Conservation (phyloP, 2,888 invertebrate species). For the Nomada goodeniana region DNA sequence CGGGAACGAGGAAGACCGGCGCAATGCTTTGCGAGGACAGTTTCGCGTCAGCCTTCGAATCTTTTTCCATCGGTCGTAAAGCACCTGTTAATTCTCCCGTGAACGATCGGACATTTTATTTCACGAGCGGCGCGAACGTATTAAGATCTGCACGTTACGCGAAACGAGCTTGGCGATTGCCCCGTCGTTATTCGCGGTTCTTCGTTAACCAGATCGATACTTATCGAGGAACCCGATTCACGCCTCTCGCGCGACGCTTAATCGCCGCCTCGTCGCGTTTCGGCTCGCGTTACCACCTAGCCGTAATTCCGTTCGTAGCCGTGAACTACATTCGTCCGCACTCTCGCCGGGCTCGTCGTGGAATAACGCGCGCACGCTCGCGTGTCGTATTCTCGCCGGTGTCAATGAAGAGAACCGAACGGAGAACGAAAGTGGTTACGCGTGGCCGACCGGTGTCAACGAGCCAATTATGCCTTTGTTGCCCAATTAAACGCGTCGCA, state of each 20-base stretch:
- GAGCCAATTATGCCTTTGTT: conserved; percentile 52
- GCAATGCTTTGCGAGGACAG: neutral
- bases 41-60: neutral
- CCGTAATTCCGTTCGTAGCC: conserved; percentile 28
- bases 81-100: neutral
- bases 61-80: neutral
- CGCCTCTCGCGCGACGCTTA: conserved; percentile 18
- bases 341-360: conserved; percentile 1
- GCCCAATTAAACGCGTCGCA: conserved; percentile 25
- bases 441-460: conserved; percentile 65
- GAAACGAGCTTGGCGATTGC: no score
- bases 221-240: conserved; percentile 20
- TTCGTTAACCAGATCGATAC: neutral
- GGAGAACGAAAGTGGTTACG: conserved; percentile 62
- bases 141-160: no score
- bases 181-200: neutral
- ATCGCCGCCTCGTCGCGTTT: conserved; percentile 26
- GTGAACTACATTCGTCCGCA: conserved; percentile 42
- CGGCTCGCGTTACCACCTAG: conserved; percentile 21
- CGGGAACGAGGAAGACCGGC: neutral
- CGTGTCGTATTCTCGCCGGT: conserved; percentile 30
- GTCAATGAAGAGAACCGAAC: conserved; percentile 50
- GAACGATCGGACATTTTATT: no score
- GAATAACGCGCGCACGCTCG: conserved; percentile 19
- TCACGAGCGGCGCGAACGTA: no score